Percentiles rank a stretch among this genome's conserved stretches.
phyloP scores from a whole-genome alignment of 2,888 invertebrate genomes.

The Morinoia aosen region DNA sequence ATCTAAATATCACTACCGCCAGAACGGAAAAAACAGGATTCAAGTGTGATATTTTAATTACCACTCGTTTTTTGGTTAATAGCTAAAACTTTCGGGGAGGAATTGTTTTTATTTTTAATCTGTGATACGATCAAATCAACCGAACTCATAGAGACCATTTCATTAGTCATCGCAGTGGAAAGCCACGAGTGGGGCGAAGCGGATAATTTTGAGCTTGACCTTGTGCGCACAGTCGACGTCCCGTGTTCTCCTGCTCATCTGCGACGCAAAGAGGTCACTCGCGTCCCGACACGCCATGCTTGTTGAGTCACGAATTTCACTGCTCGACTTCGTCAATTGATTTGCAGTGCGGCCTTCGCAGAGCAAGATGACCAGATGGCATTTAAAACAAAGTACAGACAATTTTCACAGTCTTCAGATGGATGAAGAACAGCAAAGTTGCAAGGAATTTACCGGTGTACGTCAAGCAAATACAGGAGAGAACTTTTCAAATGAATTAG shows the following conservation, averaged over 20 bases:
- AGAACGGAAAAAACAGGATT: neutral
- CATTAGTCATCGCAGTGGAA: neutral
- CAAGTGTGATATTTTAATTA: neutral
- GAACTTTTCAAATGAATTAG: neutral
- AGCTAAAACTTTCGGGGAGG: too few species aligned
- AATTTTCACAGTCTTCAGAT: neutral
- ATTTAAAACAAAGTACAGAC: neutral
- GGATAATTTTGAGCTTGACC: neutral
- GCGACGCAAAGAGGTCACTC: neutral
- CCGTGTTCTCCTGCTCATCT: neutral
- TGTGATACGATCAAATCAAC: neutral
- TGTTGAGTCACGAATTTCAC: neutral
- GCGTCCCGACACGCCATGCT: neutral
- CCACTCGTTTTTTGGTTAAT: too few species aligned
- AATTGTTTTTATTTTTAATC: neutral
- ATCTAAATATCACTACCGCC: neutral
- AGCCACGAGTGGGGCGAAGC: neutral
- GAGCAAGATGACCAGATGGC: neutral
- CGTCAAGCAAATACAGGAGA: neutral
- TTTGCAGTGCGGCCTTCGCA: neutral
- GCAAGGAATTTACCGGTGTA: neutral
- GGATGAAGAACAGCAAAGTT: neutral
- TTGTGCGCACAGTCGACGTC: neutral
- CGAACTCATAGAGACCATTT: neutral
- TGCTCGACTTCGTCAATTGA: neutral